These are phyloP conservation scores for Rhinogobio ventralis DNA, from an alignment of 2,797 vertebrate species.

Conservation along the genomic window DNA sequence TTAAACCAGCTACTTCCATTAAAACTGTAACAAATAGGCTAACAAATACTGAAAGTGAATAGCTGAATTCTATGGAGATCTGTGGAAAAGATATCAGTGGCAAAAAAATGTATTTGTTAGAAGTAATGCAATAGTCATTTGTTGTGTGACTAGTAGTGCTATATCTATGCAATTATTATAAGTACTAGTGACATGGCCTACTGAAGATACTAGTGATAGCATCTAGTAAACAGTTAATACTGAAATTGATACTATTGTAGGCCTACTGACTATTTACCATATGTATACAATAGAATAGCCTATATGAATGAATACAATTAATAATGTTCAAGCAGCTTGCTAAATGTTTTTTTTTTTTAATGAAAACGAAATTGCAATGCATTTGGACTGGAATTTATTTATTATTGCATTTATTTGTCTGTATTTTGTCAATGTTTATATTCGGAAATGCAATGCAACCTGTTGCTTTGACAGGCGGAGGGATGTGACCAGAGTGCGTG, in stretches of 20 bases:
- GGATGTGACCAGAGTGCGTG: slow-evolving; percentile 19
- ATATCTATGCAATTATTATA: background rate
- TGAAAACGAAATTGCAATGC: background rate
- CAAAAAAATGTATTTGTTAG: slow-evolving; percentile 5
- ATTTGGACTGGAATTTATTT: background rate
- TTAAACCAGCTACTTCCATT: background rate
- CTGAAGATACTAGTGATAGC: background rate
- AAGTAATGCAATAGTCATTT: background rate
- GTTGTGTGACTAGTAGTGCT: background rate
- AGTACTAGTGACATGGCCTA: background rate
- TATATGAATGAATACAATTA: background rate
- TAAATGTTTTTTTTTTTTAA: background rate
- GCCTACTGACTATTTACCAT: background rate
- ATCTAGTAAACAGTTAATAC: background rate
- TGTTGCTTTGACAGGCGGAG: slow-evolving; percentile 45
- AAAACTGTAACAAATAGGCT: background rate
- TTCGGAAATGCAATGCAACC: slow-evolving; percentile 47
- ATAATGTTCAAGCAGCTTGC: background rate
- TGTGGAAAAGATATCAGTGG: background rate
- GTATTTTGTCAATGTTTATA: background rate
- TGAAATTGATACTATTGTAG: background rate
- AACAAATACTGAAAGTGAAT: background rate
- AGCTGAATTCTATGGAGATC: background rate
- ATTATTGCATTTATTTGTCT: background rate
- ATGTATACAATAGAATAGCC: background rate